These are phyloP conservation scores for Coreoperca whiteheadi DNA, from an alignment of 2,113 vertebrate species.

Conservation along the genomic window DNA sequence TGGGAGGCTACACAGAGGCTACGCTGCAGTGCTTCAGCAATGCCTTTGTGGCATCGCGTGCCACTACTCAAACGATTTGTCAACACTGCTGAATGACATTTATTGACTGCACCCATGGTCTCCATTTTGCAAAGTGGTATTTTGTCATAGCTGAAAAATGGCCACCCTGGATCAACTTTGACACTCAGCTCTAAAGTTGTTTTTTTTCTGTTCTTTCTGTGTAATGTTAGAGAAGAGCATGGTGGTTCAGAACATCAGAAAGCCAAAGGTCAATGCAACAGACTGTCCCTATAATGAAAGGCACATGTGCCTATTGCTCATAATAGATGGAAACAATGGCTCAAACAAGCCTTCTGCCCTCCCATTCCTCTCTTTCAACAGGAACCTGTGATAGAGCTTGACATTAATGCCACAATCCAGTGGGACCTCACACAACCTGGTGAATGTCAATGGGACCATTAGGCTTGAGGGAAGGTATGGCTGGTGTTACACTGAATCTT, in stretches of 20 bases:
- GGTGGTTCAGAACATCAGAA: constrained; percentile 38
- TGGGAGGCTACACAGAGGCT: constrained; percentile 60
- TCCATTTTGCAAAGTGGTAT: constrained; percentile 61
- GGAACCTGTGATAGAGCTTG: constrained; percentile 11
- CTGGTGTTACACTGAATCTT: neutral
- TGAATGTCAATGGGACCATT: neutral
- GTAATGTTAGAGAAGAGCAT: constrained; percentile 2
- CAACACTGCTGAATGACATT: constrained; percentile 54
- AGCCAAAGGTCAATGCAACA: constrained; percentile 43
- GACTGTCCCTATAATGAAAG: constrained; percentile 39
- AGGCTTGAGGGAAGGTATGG: neutral
- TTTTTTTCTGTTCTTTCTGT: constrained; percentile 3
- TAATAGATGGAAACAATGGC: constrained; percentile 28
- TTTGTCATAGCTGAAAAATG: constrained; percentile 70
- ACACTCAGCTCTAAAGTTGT: constrained; percentile 48
- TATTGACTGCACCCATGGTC: constrained; percentile 60
- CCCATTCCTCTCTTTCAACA: constrained; percentile 7
- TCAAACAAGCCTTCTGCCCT: constrained; percentile 6
- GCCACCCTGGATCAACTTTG: constrained; percentile 48
- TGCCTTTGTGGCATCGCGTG: constrained; percentile 59
- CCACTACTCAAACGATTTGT: constrained; percentile 66
- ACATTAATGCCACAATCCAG: constrained; percentile 25
- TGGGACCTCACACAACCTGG: constrained; percentile 20
- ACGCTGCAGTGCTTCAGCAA: constrained; percentile 47
- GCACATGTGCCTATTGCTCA: constrained; percentile 39